phyloP scores from a whole-genome alignment of 2,888 invertebrate genomes.

The Myopa testacea region DNA sequence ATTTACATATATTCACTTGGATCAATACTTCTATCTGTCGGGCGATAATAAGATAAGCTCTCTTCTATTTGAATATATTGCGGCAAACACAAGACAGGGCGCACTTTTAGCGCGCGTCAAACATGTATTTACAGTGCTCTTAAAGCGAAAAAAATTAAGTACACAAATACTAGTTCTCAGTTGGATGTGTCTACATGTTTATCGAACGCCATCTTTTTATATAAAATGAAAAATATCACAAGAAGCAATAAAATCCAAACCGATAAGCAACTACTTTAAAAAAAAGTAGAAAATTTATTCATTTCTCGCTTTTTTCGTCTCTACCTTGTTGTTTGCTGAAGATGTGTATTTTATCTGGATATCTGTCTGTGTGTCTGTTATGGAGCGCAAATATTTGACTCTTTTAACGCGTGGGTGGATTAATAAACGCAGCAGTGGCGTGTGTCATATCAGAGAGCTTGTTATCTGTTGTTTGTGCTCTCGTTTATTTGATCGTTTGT shows the following conservation, averaged over 20 bases:
- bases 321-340: slow-evolving; percentile 14
- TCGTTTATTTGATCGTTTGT: background rate
- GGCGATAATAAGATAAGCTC: background rate
- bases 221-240: background rate
- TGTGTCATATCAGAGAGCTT: slow-evolving; percentile 9
- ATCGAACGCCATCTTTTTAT: too few relatives aligned
- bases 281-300: background rate
- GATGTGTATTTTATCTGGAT: background rate
- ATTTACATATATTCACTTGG: slow-evolving; percentile 28
- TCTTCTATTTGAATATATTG: background rate
- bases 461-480: background rate
- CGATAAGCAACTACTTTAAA: background rate
- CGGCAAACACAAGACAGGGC: background rate
- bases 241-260: background rate
- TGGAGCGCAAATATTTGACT: slow-evolving; percentile 6
- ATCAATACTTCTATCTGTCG: background rate
- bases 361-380: slow-evolving; percentile 4
- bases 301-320: background rate
- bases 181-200: too few relatives aligned
- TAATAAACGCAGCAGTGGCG: slow-evolving; percentile 11
- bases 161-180: too few relatives aligned
- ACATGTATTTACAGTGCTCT: background rate
- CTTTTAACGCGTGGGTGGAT: slow-evolving; percentile 17
- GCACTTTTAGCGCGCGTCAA: slow-evolving; percentile 29
- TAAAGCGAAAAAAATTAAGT: too few relatives aligned